A percentile compares a stretch with the other conserved stretches of the same genome.
Conservation (phyloP, 2,797 vertebrate species). For the Fistularia tabacaria region DNA sequence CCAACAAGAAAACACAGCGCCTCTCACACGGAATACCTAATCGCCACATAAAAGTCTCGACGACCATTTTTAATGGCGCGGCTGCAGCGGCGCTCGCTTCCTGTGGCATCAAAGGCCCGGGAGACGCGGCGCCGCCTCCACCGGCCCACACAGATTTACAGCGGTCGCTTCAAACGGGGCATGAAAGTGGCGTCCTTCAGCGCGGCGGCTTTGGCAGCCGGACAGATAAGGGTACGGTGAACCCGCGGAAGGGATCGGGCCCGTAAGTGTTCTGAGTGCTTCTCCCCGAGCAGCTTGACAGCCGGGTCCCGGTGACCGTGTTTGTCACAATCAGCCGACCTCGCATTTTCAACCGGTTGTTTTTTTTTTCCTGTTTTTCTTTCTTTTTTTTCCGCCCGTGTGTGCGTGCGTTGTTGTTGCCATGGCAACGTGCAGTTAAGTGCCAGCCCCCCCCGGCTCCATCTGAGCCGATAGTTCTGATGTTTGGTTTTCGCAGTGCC, state of each 20-base stretch:
- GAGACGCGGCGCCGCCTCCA: constrained; percentile 37
- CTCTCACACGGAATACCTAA: constrained; percentile 55
- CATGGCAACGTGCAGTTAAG: constrained; percentile 58
- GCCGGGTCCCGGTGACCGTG: constrained; percentile 65
- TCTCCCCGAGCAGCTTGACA: constrained; percentile 65
- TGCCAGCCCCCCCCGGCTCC: constrained; percentile 42
- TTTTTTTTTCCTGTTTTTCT: too few relatives aligned
- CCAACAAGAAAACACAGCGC: constrained; percentile 44
- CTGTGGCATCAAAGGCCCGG: constrained; percentile 50
- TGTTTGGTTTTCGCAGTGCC: constrained; percentile 59
- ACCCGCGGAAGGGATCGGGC: constrained; percentile 38
- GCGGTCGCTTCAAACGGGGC: constrained; percentile 37
- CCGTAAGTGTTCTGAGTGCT: constrained; percentile 61
- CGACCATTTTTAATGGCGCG: constrained; percentile 46
- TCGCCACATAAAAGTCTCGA: constrained; percentile 47
- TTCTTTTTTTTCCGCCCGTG: too few relatives aligned
- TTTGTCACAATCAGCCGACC: constrained; percentile 68
- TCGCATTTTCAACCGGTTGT: constrained; percentile 55
- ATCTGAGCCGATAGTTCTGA: constrained; percentile 54
- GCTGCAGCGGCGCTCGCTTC: constrained; percentile 17
- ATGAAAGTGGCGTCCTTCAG: constrained; percentile 45
- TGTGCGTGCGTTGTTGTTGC: constrained; percentile 57
- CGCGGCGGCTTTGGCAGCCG: constrained; percentile 29
- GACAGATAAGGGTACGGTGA: constrained; percentile 51
- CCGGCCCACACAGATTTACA: constrained; percentile 50